Evolutionary conservation across 2,113 vertebrate genomes (phyloP), one percentile per base, ranked within the genome.

Genomic region (Nannobrachium achirus): DNA sequence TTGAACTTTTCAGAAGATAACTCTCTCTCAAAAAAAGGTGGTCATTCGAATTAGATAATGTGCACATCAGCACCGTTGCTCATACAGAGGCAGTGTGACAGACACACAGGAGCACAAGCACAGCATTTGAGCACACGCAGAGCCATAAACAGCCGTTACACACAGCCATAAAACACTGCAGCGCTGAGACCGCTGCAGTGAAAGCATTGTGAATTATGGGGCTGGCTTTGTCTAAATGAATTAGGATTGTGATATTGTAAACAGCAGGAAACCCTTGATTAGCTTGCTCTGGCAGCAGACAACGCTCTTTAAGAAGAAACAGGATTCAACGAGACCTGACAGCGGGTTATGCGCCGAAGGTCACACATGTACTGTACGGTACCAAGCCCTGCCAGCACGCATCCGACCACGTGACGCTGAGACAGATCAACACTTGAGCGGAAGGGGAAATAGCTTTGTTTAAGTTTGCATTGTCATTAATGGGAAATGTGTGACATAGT

Each of bases 1-100:
- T 68, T 71, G 18, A 20, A 20, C 70, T 77, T 58, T 71, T 76
- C 55, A 73, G 76, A 66, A 63, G 20, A 25, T 25, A 25, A 25
- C 20, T 25, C 20, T 25, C 20, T 25, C 25, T 33, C 25, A 33
- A 33, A 33, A 33, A 33, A 33, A 33, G 25, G 25, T 5, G 25
- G 25, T 5, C 25, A 33, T 33, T 33, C 3, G 25, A 33, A 33
- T 33, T 33, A 33, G 25, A 4, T 33, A 33, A 33, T 33, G 25
- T 25, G 20, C 20, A 25, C 20, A 25, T 33, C 25, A 33, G 25
- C 25, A 4, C 25, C 6, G 25, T 33, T 33, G 6, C 25, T 33
- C 6, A 5, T 33, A 33, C 25, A 33, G 25, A 33, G 25, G 25
- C 25, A 33, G 25, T 33, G 25, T 33, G 25, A n/a, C n/a, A n/a